A percentile compares a stretch with the other conserved stretches of the same genome.
Conservation (phyloP, 2,888 invertebrate genomes). For the Pyralis farinalis region DNA sequence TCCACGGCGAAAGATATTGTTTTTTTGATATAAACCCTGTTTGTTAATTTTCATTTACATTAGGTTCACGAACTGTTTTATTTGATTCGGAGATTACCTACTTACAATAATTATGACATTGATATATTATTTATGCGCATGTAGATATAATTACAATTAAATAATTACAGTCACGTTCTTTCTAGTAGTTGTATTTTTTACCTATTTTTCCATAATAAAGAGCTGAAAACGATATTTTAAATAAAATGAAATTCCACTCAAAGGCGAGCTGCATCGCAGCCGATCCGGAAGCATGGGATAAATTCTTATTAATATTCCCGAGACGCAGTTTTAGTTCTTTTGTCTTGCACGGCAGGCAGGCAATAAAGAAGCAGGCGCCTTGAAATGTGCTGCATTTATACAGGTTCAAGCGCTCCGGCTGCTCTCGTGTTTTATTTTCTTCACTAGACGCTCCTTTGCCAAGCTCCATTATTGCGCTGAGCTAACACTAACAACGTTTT, state of each 20-base stretch:
- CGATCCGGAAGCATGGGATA: conserved; percentile 44
- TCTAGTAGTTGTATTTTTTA: too few species aligned
- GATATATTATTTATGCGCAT: too few species aligned
- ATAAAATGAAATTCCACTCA: conserved; percentile 41
- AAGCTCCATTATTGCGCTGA: conserved; percentile 63
- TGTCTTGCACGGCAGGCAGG: conserved; percentile 58
- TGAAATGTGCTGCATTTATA: conserved; percentile 73
- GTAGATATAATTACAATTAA: too few species aligned
- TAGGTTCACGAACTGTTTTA: too few species aligned
- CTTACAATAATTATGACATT: too few species aligned
- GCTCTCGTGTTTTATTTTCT: conserved; percentile 61
- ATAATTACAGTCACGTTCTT: too few species aligned
- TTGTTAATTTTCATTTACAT: too few species aligned
- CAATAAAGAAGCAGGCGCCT: conserved; percentile 71
- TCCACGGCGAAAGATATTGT: too few species aligned
- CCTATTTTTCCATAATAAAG: too few species aligned
- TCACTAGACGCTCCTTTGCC: conserved; percentile 61
- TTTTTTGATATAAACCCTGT: too few species aligned
- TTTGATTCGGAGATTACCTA: too few species aligned
- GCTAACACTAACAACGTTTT: conserved; percentile 73
- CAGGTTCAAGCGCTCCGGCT: conserved; percentile 45
- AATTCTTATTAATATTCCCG: conserved; percentile 69
- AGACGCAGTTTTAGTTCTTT: conserved; percentile 61
- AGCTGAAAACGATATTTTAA: background rate
- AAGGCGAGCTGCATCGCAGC: conserved; percentile 28